Base-by-base conservation (phyloP, 1,140 invertebrate genomes). In the Aplysia californica region DNA sequence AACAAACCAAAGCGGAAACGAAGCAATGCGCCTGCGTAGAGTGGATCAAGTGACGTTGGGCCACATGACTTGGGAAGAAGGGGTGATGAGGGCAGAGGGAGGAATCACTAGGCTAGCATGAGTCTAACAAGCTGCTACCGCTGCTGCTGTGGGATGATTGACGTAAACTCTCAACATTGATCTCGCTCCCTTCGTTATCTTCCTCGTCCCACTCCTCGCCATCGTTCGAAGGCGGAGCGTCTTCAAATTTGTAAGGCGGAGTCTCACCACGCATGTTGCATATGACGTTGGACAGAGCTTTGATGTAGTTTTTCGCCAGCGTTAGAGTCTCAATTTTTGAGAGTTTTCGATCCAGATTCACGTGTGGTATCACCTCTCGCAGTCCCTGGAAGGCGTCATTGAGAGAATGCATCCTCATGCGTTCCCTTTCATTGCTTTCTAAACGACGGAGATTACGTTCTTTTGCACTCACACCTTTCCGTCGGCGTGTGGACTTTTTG, bases 341-440 rank as follows among this genome's bases (percentile, higher is more conserved):
- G 78, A 96, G 90, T 82, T 95, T 94, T 75, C 95, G 91, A 84
- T 95, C 94, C 91, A 95, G 94, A 87, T 94, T 94, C 66, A 96
- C 94, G 82, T 96, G 95, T 0, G 95, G 95, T 83, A 96, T 96
- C 5, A 96, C 95, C 89, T 96, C 94, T 74, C 95, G 91, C 50
- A 96, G 90, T 85, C 94, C 94, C 92, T 97, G 94, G 87, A 96
- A 96, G 5, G 95, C 95, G 86, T 96, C 95, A 86, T 96, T 96
- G 69, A 96, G 91, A 58, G 93, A 94, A 88, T 96, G 95, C 95
- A 96, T 96, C 82, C 95, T 91, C 93, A 95, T 94, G 80, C 95
- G 90, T 88, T 96, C 95, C 76, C 95, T 90, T 87, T 96, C 95
- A 89, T 96, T 96, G 83, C 94, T 95, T 89, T 96, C 95, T 59